Percentiles rank a stretch among this genome's conserved stretches.
Evolutionary conservation across 2,797 vertebrate species (phyloP).

Genomic region (Aplochiton taeniatus): DNA sequence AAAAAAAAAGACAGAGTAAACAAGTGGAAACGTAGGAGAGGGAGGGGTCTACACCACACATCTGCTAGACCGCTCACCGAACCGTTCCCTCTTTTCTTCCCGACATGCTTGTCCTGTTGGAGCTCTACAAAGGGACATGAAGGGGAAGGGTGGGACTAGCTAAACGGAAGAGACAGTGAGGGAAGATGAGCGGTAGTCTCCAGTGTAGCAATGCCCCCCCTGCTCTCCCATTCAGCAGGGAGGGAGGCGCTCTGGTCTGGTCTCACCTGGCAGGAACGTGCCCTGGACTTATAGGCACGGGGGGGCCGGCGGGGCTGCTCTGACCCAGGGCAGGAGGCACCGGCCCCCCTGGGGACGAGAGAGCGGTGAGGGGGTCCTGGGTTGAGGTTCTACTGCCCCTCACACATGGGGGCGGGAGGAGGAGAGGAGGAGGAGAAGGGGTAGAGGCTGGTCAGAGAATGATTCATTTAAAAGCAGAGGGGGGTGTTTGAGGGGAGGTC

Average conservation of each 20-base stretch:
- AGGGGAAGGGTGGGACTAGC: neutral
- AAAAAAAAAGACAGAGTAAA: neutral
- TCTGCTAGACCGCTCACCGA: constrained; percentile 39
- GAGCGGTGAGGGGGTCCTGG: constrained; percentile 87
- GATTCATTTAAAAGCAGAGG: constrained; percentile 28
- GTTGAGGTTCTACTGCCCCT: constrained; percentile 83
- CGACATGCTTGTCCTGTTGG: neutral
- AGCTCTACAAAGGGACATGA: constrained; percentile 5
- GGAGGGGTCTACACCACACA: constrained; percentile 8
- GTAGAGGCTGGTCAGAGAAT: constrained; percentile 24
- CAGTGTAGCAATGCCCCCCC: constrained; percentile 51
- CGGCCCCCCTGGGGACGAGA: constrained; percentile 82
- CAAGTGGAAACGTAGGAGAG: neutral
- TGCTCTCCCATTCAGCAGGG: constrained; percentile 42
- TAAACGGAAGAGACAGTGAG: neutral
- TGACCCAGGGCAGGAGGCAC: constrained; percentile 84
- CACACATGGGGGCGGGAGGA: constrained; percentile 41
- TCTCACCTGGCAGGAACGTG: constrained; percentile 87
- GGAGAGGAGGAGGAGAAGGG: neutral
- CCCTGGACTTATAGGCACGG: constrained; percentile 85
- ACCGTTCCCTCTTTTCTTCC: neutral
- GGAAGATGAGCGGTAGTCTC: constrained; percentile 24
- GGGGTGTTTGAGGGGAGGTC: constrained; percentile 14
- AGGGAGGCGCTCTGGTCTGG: constrained; percentile 37
- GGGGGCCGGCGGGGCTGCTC: constrained; percentile 73